A percentile compares a stretch with the other conserved stretches of the same genome.
phyloP scores from a whole-genome alignment of 2,888 invertebrate species.

The Iselma pallidipennis region DNA sequence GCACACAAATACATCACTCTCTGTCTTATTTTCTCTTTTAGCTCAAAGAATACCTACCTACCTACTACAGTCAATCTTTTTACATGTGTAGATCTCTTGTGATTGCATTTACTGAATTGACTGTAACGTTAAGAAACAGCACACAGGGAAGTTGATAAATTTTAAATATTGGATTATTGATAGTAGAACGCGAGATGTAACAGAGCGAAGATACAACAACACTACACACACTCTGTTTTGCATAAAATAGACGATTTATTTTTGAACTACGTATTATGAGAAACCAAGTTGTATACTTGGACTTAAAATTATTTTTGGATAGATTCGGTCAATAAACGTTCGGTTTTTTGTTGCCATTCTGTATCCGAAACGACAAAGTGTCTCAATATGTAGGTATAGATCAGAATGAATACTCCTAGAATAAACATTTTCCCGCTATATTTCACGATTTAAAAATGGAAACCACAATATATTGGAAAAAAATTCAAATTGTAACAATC shows the following conservation, averaged over 20 bases:
- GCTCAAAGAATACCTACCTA: conserved; percentile 35
- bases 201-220: not conserved
- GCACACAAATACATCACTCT: conserved; percentile 38
- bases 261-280: not conserved
- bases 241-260: not conserved
- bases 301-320: not conserved
- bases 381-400: too few relatives aligned
- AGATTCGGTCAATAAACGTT: not conserved
- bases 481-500: too few relatives aligned
- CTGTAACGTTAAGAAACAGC: conserved; percentile 12
- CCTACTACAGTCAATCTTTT: conserved; percentile 34
- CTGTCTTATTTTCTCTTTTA: conserved; percentile 35
- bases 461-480: too few relatives aligned
- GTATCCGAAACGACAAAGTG: too few relatives aligned
- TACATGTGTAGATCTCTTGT: conserved; percentile 29
- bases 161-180: conserved; percentile 19
- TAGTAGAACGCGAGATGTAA: not conserved
- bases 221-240: not conserved
- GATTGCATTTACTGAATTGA: conserved; percentile 39
- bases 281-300: not conserved
- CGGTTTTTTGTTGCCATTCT: not conserved
- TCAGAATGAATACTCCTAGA: too few relatives aligned
- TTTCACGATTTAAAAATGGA: too few relatives aligned
- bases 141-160: conserved; percentile 20
- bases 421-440: too few relatives aligned